These are phyloP conservation scores for Argyresthia albistria DNA, from an alignment of 2,888 invertebrate species.

Conservation along the genomic window DNA sequence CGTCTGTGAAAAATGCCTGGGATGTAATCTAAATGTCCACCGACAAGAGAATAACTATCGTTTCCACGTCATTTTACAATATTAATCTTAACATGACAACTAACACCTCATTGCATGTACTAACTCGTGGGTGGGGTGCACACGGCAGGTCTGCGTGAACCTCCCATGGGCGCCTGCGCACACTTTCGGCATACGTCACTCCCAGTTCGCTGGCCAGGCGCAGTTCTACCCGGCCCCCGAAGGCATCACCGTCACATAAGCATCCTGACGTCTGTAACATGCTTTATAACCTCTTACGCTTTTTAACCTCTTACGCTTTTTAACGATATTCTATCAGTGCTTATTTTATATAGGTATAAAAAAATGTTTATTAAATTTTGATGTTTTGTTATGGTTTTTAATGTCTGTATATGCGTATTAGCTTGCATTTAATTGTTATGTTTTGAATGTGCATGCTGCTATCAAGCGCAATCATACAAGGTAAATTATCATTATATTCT, in stretches of 20 bases:
- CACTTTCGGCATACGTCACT: constrained; percentile 85
- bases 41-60: no score
- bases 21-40: no score
- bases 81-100: not conserved
- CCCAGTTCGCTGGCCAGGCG: constrained; percentile 75
- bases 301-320: not conserved
- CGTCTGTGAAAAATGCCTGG: no score
- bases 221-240: constrained; percentile 49
- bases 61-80: no score
- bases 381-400: not conserved
- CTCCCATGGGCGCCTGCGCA: constrained; percentile 78
- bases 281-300: constrained; percentile 12
- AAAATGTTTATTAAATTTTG: not conserved
- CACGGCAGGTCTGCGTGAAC: constrained; percentile 65
- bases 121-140: constrained; percentile 28
- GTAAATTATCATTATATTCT: no score
- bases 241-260: constrained; percentile 37
- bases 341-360: not conserved
- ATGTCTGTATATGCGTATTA: not conserved
- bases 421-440: not conserved
- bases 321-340: not conserved
- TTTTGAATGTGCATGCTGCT: not conserved
- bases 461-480: no score
- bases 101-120: constrained; percentile 9
- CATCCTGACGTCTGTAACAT: constrained; percentile 34